Base-by-base conservation (phyloP, 2,113 vertebrate genomes). In the Zosterops borbonicus region DNA sequence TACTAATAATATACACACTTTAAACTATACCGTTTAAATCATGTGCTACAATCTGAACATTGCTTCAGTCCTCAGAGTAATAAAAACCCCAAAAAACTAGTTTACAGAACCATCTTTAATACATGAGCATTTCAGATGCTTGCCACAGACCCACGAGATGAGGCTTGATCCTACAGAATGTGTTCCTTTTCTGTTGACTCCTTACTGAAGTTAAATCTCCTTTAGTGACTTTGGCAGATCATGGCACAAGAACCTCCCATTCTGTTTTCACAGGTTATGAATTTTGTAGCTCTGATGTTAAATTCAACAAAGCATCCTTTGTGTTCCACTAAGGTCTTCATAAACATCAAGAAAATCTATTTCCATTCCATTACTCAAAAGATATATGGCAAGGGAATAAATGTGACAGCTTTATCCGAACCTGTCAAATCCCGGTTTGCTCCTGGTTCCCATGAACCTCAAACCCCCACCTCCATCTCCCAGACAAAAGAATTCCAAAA, bases 41-140 rank as follows among this genome's bases (percentile, higher is more conserved):
- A 77, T 39, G 56, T 68, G 49, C 44, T 86, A 64, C 77, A 75
- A 83, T 93, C 69, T 82, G 83, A 95, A 82, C 82, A 90, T 25
- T 64, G 25, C 6, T 78, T 75, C 52, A 84, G 83, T 78, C 92
- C 86, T 92, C 62, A 69, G 88, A 92, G 90, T 86, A 94, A 86
- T 84, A 80, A 90, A 92, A 78, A 23, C 2, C 7, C 1, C 5
- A 25, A 75, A 91, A 96, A 89, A 47, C 60, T 78, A 79, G 64
- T 94, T 97, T 80, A 83, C 85, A 93, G 79, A 83, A 82, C 37
- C 88, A 95, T 84, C 69, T 89, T 93, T 93, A 96, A 94, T 71
- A 86, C 79, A 95, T 86, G 58, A 94, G 64, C 56, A 68, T 89
- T 92, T 92, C 85, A 92, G 64, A 90, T 33, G 52, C 28, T 68